These are phyloP conservation scores for Nannoperca australis DNA, from an alignment of 2,797 vertebrate genomes.

Conservation along the genomic window DNA sequence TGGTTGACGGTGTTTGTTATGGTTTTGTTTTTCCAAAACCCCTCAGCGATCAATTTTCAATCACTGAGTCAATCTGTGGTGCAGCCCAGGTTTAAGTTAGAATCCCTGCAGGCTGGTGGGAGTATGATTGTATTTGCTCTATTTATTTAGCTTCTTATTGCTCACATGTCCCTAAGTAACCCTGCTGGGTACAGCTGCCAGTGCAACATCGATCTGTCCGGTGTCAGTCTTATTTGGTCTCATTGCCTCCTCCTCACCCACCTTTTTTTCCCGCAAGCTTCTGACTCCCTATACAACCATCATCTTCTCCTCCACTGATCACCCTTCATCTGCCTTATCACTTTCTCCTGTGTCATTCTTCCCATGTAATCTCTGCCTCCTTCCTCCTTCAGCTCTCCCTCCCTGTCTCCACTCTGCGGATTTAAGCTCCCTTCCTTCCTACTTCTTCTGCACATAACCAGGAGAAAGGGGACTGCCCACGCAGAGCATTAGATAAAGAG, in stretches of 20 bases:
- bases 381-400: constrained; percentile 32
- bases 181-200: constrained; percentile 58
- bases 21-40: constrained; percentile 2
- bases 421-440: constrained; percentile 64
- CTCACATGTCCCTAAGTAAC: constrained; percentile 69
- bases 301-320: constrained; percentile 55
- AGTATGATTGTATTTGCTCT: constrained; percentile 55
- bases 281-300: constrained; percentile 38
- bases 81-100: constrained; percentile 37
- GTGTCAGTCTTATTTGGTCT: constrained; percentile 52
- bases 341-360: constrained; percentile 47
- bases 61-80: constrained; percentile 29
- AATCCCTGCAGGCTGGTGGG: constrained; percentile 37
- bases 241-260: constrained; percentile 60
- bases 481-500: constrained; percentile 61
- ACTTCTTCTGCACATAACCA: constrained; percentile 60
- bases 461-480: constrained; percentile 60
- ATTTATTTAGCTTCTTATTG: constrained; percentile 63
- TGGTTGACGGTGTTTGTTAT: neutral
- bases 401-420: constrained; percentile 55
- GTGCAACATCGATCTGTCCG: constrained; percentile 53
- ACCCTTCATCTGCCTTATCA: constrained; percentile 50
- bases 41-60: constrained; percentile 14
- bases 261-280: constrained; percentile 43
- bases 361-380: constrained; percentile 46